Base-by-base conservation (phyloP, 2,113 vertebrate genomes). In the Bufo gargarizans region DNA sequence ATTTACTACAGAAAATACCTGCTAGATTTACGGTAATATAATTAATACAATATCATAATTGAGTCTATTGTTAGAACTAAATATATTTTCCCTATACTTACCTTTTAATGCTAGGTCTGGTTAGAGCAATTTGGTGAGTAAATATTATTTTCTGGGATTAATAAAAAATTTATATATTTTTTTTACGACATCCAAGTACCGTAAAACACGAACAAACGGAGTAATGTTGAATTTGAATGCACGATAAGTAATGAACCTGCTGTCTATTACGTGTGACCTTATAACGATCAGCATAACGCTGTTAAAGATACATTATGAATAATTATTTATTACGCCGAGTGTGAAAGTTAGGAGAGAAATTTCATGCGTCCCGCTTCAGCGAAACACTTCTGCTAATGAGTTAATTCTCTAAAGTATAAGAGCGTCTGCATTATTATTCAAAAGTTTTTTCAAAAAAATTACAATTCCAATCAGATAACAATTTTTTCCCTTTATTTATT, bases 311-410 rank as follows among this genome's bases (percentile, higher is more conserved):
- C 45, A 45, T 74, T 85, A 43, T 45, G 83, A 85, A 85, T 85
- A 84, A 84, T 84, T 84, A 59, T 85, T 72, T 85, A 85, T 76
- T 58, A 47, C 83, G 59, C 67, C 50, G 13, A 74, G 67, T 72
- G 67, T 74, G 69, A 85, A 71, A 58, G 69, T 74, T 14, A 55
- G 53, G 65, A 56, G 69, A 85, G 69, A 85, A 58, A 74, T 45
- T 85, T 72, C 22, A 74, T 53, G 83, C 69, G 22, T n/a, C 45
- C 17, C 6, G 20, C 67, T 43, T 55, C 82, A 16, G 69, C 14
- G 33, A 12, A 76, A 47, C 53, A 16, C 83, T 85, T 33, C 65
- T 72, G 82, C 55, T 85, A 85, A 85, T 85, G 50, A 84, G 69
- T 85, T 59, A 74, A 85, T 85, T 76, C 69, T 76, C 67, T 20